phyloP scores from a whole-genome alignment of 2,797 vertebrate species.

The Sylvia borin region DNA sequence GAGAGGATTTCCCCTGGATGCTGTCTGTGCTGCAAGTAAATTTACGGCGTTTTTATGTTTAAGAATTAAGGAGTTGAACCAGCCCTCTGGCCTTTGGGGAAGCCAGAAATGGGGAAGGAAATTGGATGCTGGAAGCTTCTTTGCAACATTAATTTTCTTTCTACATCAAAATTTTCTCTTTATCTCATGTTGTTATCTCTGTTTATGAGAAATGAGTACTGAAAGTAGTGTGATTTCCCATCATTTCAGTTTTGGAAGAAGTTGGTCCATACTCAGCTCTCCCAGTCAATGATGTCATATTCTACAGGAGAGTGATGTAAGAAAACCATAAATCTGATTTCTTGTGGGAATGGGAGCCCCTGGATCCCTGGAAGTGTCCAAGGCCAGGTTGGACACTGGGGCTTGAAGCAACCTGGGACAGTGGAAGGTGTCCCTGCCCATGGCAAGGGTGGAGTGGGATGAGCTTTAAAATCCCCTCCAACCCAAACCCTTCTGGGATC shows the following conservation, averaged over 20 bases:
- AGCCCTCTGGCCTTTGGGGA: background rate
- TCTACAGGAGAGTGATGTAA: rapidly evolving
- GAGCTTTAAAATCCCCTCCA: background rate
- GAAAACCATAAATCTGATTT: background rate
- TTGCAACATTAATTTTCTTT: background rate
- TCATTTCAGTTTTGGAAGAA: background rate
- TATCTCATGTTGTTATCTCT: background rate
- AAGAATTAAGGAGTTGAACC: background rate
- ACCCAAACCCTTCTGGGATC: background rate
- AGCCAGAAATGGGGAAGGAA: background rate
- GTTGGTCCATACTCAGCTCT: rapidly evolving
- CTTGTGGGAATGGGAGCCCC: background rate
- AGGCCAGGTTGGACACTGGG: rapidly evolving
- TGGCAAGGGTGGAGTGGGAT: rapidly evolving
- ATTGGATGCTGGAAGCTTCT: background rate
- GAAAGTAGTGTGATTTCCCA: background rate
- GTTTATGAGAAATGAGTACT: background rate
- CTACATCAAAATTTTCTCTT: background rate
- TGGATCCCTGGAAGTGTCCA: background rate
- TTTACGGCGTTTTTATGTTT: background rate
- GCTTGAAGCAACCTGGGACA: rapidly evolving
- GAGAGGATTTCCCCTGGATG: conserved; percentile 9
- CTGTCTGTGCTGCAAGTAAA: background rate
- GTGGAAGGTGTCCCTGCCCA: background rate
- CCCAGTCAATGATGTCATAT: rapidly evolving